Conservation (phyloP, 2,888 invertebrate genomes). For the Perizoma flavofasciatum region DNA sequence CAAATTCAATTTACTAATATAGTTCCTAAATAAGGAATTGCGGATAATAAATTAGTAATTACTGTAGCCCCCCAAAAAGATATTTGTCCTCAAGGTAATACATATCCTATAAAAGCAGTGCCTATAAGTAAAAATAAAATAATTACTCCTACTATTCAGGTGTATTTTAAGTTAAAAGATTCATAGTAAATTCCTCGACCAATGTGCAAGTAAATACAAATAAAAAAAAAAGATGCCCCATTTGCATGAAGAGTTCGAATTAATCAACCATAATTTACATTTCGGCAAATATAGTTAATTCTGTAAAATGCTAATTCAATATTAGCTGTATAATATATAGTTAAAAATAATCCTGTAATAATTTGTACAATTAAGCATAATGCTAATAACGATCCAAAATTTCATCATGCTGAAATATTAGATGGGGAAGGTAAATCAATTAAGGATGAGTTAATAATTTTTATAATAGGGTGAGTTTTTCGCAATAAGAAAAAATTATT, state of each 20-base stretch:
- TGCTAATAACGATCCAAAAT: slow-evolving; percentile 87
- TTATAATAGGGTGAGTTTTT: slow-evolving; percentile 74
- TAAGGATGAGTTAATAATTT: slow-evolving; percentile 84
- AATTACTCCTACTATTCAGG: slow-evolving; percentile 86
- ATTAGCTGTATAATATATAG: slow-evolving; percentile 87
- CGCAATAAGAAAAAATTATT: slow-evolving; percentile 63
- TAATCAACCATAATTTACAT: slow-evolving; percentile 88
- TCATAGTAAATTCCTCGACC: slow-evolving; percentile 85
- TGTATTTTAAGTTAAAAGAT: slow-evolving; percentile 77
- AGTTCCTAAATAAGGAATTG: slow-evolving; percentile 87
- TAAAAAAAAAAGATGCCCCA: slow-evolving; percentile 89
- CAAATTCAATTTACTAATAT: slow-evolving; percentile 88
- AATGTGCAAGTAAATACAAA: slow-evolving; percentile 87
- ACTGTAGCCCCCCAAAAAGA: slow-evolving; percentile 92
- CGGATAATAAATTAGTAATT: slow-evolving; percentile 90
- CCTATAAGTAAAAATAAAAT: slow-evolving; percentile 88
- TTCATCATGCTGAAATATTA: slow-evolving; percentile 87
- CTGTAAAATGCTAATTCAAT: slow-evolving; percentile 86
- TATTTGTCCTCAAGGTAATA: slow-evolving; percentile 91
- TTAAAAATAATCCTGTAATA: slow-evolving; percentile 87
- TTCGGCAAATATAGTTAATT: slow-evolving; percentile 87
- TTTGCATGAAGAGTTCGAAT: slow-evolving; percentile 87
- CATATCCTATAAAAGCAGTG: slow-evolving; percentile 91
- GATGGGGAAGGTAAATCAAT: slow-evolving; percentile 84
- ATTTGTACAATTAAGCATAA: slow-evolving; percentile 87